Evolutionary conservation across 2,113 vertebrate genomes (phyloP).

Genomic region (Lophura nycthemera): DNA sequence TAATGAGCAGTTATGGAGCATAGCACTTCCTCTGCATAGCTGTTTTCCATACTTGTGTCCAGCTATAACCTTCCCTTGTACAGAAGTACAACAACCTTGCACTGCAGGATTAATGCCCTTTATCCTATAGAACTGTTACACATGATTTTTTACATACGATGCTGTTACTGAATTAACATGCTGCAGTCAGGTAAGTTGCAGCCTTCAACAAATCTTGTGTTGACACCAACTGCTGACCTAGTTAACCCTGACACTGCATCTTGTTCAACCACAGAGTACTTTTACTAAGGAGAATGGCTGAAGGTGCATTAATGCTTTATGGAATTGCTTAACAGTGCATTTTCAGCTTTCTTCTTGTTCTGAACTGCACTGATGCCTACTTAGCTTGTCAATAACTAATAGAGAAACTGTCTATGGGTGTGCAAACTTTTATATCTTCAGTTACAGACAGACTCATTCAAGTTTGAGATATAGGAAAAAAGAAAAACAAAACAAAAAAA

Average conservation of each 20-base stretch:
- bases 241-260: not conserved
- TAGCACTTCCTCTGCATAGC: not conserved
- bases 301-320: not conserved
- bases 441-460: not conserved
- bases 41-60: not conserved
- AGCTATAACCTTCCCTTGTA: not conserved
- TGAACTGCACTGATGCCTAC: not conserved
- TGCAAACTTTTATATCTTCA: not conserved
- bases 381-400: not conserved
- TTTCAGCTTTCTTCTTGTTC: not conserved
- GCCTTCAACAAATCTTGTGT: not conserved
- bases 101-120: not conserved
- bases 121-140: not conserved
- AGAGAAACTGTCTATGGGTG: not conserved
- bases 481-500: not conserved
- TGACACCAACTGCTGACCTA: not conserved
- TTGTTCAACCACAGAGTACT: not conserved
- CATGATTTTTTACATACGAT: not conserved
- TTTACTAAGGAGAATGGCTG: not conserved
- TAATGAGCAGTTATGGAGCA: not conserved
- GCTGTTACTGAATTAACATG: not conserved
- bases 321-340: not conserved
- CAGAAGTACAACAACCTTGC: not conserved
- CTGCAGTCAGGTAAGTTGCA: not conserved
- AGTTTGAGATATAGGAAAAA: not conserved